Percentiles rank a stretch among this genome's conserved stretches.
Conservation (phyloP, 2,113 vertebrate species). For the Cacatua alba region DNA sequence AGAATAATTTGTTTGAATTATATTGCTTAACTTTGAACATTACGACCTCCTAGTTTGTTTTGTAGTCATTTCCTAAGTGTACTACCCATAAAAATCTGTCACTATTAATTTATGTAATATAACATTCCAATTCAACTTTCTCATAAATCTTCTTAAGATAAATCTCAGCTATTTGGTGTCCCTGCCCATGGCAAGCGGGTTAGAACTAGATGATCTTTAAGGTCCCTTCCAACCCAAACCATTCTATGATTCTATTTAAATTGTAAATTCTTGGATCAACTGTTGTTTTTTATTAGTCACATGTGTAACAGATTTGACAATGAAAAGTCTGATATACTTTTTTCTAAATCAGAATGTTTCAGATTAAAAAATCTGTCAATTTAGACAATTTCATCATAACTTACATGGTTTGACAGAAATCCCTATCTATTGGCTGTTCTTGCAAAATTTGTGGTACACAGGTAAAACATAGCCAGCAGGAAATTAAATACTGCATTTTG, state of each 20-base stretch:
- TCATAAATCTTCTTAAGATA: conserved; percentile 56
- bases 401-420: background rate
- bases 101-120: conserved; percentile 38
- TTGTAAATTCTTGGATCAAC: conserved; percentile 38
- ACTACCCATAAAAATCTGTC: conserved; percentile 57
- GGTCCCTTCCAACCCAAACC: background rate
- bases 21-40: conserved; percentile 10
- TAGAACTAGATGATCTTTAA: background rate
- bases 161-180: conserved; percentile 21
- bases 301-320: background rate
- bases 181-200: background rate
- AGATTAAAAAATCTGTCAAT: background rate
- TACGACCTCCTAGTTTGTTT: conserved; percentile 5
- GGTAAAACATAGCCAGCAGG: background rate
- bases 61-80: conserved; percentile 37
- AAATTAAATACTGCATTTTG: background rate
- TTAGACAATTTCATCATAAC: background rate
- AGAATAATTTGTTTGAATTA: conserved; percentile 40
- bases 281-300: conserved; percentile 21
- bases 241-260: background rate
- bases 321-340: background rate
- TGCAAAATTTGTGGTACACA: background rate
- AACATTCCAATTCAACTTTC: conserved; percentile 56
- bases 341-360: background rate
- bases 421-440: background rate